A percentile compares a stretch with the other conserved stretches of the same genome.
Conservation (phyloP, 2,888 invertebrate genomes). For the Ephialtes manifestator region DNA sequence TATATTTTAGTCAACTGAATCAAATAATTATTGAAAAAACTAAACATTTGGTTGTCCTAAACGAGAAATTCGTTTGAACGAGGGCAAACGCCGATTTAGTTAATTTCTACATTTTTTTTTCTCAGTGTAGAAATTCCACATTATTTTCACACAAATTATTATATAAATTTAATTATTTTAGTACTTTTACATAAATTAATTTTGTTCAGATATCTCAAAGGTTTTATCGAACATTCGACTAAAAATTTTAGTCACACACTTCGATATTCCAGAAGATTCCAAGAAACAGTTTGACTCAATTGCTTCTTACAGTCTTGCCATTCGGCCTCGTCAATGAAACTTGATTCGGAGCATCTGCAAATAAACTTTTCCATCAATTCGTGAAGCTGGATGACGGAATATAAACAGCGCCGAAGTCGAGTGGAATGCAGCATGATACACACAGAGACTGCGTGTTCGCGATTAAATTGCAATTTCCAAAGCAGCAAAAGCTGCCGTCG, state of each 20-base stretch:
- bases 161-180: not conserved
- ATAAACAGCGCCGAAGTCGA: conserved; percentile 1
- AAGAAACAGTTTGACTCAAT: conserved; percentile 20
- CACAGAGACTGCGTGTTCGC: conserved; percentile 18
- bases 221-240: too few relatives aligned
- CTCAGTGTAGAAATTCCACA: too few relatives aligned
- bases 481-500: conserved; percentile 11
- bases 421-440: not conserved
- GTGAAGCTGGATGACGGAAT: conserved; percentile 2
- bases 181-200: not conserved
- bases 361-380: conserved; percentile 55
- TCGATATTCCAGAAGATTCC: not conserved
- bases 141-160: too few relatives aligned
- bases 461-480: conserved; percentile 11
- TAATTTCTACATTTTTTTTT: too few relatives aligned
- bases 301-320: not conserved
- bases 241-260: not conserved
- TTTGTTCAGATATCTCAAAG: not conserved
- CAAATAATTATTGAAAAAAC: too few relatives aligned
- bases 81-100: too few relatives aligned
- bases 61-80: too few relatives aligned
- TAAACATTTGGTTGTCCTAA: too few relatives aligned
- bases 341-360: conserved; percentile 29
- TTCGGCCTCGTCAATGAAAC: conserved; percentile 5
- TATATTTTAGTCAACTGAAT: too few relatives aligned